These are phyloP conservation scores for Schrankia costaestrigalis DNA, from an alignment of 2,888 invertebrate species.

Conservation along the genomic window DNA sequence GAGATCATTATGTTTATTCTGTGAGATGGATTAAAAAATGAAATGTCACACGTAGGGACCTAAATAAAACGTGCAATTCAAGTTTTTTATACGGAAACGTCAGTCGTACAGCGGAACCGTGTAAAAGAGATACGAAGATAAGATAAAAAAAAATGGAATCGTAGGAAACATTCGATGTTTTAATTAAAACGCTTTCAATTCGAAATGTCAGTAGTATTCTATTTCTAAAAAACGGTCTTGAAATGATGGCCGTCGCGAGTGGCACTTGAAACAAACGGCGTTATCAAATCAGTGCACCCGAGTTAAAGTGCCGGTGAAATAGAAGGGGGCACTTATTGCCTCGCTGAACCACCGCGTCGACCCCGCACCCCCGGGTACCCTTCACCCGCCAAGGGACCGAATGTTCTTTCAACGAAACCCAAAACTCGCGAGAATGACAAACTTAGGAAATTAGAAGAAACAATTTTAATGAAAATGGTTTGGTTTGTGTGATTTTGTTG, in stretches of 20 bases:
- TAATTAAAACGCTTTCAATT: slow-evolving; percentile 47
- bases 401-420: slow-evolving; percentile 25
- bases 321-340: slow-evolving; percentile 75
- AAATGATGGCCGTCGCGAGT: slow-evolving; percentile 61
- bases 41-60: no score
- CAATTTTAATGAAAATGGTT: slow-evolving; percentile 28
- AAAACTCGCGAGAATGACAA: slow-evolving; percentile 35
- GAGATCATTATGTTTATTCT: no score
- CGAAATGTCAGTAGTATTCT: slow-evolving; percentile 35
- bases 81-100: no score
- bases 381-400: slow-evolving; percentile 25
- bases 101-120: neutral
- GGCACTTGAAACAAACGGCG: slow-evolving; percentile 76
- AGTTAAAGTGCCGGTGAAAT: slow-evolving; percentile 77
- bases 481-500: slow-evolving; percentile 23
- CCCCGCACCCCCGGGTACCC: slow-evolving; percentile 13
- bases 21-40: no score
- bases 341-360: slow-evolving; percentile 33
- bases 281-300: slow-evolving; percentile 79
- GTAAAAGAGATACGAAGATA: neutral
- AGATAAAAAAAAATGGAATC: no score
- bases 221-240: slow-evolving; percentile 52
- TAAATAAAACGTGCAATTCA: no score
- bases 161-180: slow-evolving; percentile 26
- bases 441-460: slow-evolving; percentile 37